phyloP scores from a whole-genome alignment of 2,888 invertebrate species.

The Suillia variegata region DNA sequence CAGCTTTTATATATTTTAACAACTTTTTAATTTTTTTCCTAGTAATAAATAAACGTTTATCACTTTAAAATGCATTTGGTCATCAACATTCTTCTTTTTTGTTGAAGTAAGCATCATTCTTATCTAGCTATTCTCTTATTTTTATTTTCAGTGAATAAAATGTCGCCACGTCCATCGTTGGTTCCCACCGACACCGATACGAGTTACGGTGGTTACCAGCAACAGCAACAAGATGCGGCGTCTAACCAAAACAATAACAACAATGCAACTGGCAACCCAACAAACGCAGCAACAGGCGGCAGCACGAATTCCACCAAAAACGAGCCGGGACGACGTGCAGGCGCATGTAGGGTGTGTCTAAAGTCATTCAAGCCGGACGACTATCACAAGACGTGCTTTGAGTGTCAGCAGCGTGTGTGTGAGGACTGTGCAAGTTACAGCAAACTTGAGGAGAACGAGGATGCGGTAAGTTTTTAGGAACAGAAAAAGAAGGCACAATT shows the following conservation, averaged over 20 bases:
- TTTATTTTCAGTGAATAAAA: constrained; percentile 70
- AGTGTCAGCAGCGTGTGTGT: constrained; percentile 89
- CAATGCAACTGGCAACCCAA: constrained; percentile 37
- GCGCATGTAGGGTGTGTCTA: constrained; percentile 81
- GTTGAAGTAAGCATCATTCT: constrained; percentile 21
- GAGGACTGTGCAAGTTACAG: constrained; percentile 94
- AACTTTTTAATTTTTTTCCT: too few species aligned
- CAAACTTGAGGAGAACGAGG: constrained; percentile 81
- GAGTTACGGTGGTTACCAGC: constrained; percentile 43
- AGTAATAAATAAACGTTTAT: too few species aligned
- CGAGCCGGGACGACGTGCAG: constrained; percentile 77
- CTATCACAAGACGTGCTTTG: constrained; percentile 84
- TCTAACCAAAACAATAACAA: constrained; percentile 58
- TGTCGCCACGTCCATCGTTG: constrained; percentile 70
- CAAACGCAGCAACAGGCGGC: constrained; percentile 31
- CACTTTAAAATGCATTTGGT: too few species aligned
- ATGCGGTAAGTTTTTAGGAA: constrained; percentile 68
- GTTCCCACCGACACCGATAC: constrained; percentile 63
- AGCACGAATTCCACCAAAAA: constrained; percentile 60
- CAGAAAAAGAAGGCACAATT: too few species aligned
- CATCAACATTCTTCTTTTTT: too few species aligned
- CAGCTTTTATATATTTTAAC: too few species aligned
- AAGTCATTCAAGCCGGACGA: constrained; percentile 89
- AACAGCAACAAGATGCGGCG: constrained; percentile 59
- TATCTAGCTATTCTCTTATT: too few species aligned